Base-by-base conservation (phyloP, 2,797 vertebrate genomes). In the Prionace glauca region DNA sequence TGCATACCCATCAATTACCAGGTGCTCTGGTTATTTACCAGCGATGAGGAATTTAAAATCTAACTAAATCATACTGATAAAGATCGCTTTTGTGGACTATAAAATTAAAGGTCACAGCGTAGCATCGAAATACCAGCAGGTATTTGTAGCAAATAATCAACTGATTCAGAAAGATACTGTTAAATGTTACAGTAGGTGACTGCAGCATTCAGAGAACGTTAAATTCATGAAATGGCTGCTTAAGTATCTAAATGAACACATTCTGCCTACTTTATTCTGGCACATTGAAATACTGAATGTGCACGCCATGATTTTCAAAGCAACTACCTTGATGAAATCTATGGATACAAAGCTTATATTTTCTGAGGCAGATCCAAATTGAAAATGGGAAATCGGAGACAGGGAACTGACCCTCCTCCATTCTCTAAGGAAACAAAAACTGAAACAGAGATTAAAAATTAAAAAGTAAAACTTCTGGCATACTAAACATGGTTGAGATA, bases 31-130 rank as follows among this genome's bases (percentile, higher is more conserved):
- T 56, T 56, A 56, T 74, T 74, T 94, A 32, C 93, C 71, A 74
- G 7, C 50, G 12, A 45, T 50, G 71, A 74, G 36, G 69, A 45
- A 74, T 29, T 94, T 94, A 56, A 94, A 94, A 45, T 72, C 22
- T 29, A 94, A 56, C 50, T 74, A 32, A 50, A 74, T 94, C 69
- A 94, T 72, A 94, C n/a, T 74, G 69, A 74, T 74, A 94, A 74
- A n/a, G 93, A 74, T 41, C 41, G 5, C 24, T 94, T 74, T 56
- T 14, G 74, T 50, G 93, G 12, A 56, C 45, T 74, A 29, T 3
- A 74, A 50, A 94, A 16, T 14, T 26, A 72, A 72, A 94, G 92
- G 69, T 94, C 67, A 71, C 67, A 74, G 14, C 45, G 50, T 11
- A 74, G 22, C 45, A 56, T n/a, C 26, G 20, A 56, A 95, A 74